Evolutionary conservation across 2,113 vertebrate genomes (phyloP), one percentile per base, ranked within the genome.

Genomic region (Neolamprologus falcicula): DNA sequence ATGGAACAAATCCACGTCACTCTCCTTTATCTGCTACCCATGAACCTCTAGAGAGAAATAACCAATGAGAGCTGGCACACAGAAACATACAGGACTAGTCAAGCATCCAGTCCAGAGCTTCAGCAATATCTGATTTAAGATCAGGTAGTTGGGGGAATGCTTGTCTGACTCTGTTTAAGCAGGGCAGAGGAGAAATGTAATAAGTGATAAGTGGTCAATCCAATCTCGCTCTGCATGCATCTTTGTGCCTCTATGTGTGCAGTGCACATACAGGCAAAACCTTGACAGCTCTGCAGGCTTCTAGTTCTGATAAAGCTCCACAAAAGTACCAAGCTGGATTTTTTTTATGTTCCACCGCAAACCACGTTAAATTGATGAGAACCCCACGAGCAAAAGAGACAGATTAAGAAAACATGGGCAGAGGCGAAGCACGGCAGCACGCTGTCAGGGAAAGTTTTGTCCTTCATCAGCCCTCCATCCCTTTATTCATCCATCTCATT

Each of bases 381-480:
- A 35, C 76, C 50, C 83, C 55, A 26, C 6, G 6, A 87, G 86
- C 52, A 11, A 89, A 53, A 91, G 86, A 88, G 76, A 85, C 16
- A 26, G 84, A 89, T 61, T 76, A 79, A 71, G 86, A 82, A 59
- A 80, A 87, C 80, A 80, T 7, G 79, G 66, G 35, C 35, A 9
- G 63, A 89, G 80, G 52, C 13, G 19, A 86, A 87, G 37, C 47
- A 47, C 13, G 9, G 50, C 53, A n/a, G 37, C 63, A 61, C 40
- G 42, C 26, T 35, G 52, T 45, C 53, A 82, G 82, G 79, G 86
- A 91, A 91, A 87, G 90, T 89, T 91, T 87, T 91, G 95, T 92
- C 95, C 95, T 96, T 95, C 95, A 95, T 83, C 88, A 90, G 89
- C 90, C 94, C 90, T 92, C 90, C 92, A 84, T 89, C 17, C 84